These are phyloP conservation scores for Catharus minimus DNA, from an alignment of 2,113 vertebrate species.

Conservation along the genomic window DNA sequence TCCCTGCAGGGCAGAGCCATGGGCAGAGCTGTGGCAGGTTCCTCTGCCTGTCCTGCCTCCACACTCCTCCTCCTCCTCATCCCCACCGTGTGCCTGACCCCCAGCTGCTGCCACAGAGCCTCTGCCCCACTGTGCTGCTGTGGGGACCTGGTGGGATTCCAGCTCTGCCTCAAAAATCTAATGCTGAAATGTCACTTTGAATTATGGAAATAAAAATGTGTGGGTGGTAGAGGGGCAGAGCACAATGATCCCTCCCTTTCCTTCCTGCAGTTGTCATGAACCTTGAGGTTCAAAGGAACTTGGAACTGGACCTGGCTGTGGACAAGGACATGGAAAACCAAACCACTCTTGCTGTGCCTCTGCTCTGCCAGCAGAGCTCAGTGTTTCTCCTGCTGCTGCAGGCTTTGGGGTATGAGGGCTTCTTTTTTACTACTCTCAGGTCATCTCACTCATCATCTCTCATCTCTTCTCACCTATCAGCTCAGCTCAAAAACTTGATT, in stretches of 20 bases:
- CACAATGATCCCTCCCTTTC: background rate
- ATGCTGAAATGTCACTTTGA: background rate
- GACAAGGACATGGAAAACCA: background rate
- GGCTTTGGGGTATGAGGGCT: background rate
- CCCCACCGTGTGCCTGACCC: too few species aligned
- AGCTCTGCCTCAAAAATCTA: background rate
- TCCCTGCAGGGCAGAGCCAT: too few species aligned
- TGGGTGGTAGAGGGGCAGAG: background rate
- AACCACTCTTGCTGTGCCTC: background rate
- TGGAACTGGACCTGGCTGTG: background rate
- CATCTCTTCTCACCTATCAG: too few species aligned
- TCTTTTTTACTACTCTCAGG: background rate
- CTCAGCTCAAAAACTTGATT: background rate
- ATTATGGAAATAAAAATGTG: background rate
- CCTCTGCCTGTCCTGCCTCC: too few species aligned
- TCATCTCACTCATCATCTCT: too few species aligned
- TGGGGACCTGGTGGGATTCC: too few species aligned
- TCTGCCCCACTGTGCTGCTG: too few species aligned
- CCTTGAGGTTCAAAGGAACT: background rate
- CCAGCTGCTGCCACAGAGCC: too few species aligned
- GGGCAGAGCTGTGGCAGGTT: too few species aligned
- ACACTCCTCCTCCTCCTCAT: too few species aligned
- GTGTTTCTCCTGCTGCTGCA: background rate
- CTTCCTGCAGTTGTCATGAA: constrained; percentile 44
- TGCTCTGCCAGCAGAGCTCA: background rate